Evolutionary conservation across 1,140 invertebrate species (phyloP), one percentile per base, ranked within the genome.

Genomic region (Ips typographus): DNA sequence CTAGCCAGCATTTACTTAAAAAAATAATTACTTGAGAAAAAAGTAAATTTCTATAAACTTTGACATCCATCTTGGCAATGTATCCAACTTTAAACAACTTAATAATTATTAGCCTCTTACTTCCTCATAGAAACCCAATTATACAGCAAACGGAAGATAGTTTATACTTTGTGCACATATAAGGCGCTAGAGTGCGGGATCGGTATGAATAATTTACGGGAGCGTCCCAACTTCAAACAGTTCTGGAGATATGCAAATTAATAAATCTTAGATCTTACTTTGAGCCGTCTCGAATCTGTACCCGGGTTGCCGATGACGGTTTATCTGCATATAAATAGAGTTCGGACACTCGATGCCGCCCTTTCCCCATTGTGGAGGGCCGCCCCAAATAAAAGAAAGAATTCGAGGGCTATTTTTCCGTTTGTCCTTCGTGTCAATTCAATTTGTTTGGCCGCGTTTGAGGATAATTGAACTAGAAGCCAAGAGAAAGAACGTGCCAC

Each of bases 181-280:
- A 49, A 22, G 22, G 22, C 22, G 22, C 22, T 22, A 22, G 22
- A 22, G 22, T 22, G 76, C 71, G 73, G 8, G 36, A 73, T 71
- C 74, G 71, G 71, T 77, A 76, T 77, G 76, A 77, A 77, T 77
- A 77, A 77, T 77, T 77, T 77, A 77, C 68, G 65, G 68, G 72
- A 69, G 67, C 67, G 72, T 56, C 68, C 63, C 8, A 49, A 75
- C 76, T 76, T 77, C 76, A 77, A 77, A 77, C 74, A 71, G 68
- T 57, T 69, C 40, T 42, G 49, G 61, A 70, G 73, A 75, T 76
- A 77, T 77, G 76, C 76, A 76, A 77, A 77, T 77, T 76, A 77
- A 77, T 77, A 77, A 77, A 77, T 77, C 76, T 76, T 76, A 72
- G 72, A 70, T 75, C 73, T 76, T 74, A 76, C 76, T 76, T 76